Percentiles rank a stretch among this genome's conserved stretches.
Conservation (phyloP, 2,888 invertebrate genomes). For the Drosophila merina region DNA sequence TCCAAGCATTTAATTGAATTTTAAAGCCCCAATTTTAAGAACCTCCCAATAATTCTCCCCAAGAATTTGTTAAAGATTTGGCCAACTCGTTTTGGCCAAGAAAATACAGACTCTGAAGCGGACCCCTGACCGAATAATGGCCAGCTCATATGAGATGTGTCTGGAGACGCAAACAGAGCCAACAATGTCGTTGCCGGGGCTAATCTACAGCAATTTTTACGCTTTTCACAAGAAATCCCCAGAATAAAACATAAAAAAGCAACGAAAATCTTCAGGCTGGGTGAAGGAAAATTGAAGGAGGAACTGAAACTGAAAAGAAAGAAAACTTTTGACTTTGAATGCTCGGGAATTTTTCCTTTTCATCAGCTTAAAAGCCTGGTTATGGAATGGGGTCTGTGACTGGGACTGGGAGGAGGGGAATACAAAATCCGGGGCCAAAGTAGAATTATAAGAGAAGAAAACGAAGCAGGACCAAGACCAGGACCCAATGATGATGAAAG, state of each 20-base stretch:
- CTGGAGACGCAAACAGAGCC: constrained; percentile 23
- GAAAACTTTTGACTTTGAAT: constrained; percentile 44
- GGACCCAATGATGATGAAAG: constrained; percentile 63
- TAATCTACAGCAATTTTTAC: constrained; percentile 65
- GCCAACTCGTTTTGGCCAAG: too few species aligned
- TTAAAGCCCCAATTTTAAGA: too few species aligned
- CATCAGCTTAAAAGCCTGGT: constrained; percentile 68
- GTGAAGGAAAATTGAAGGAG: not conserved
- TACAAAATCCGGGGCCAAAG: constrained; percentile 23
- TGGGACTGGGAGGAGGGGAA: not conserved
- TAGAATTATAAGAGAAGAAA: constrained; percentile 20
- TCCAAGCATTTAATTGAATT: too few species aligned
- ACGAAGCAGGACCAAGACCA: constrained; percentile 1
- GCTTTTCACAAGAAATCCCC: constrained; percentile 49
- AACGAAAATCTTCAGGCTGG: not conserved
- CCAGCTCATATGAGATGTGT: constrained; percentile 26
- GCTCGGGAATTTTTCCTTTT: constrained; percentile 62
- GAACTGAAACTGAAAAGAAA: constrained; percentile 12
- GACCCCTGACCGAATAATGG: constrained; percentile 24
- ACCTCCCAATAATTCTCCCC: too few species aligned
- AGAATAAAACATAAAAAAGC: constrained; percentile 3
- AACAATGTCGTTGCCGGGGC: constrained; percentile 51
- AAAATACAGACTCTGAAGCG: too few species aligned
- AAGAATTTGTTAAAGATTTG: too few species aligned
- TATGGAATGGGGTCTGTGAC: constrained; percentile 9